Evolutionary conservation across 1,140 invertebrate species (phyloP).

Genomic region (Halyomorpha halys): DNA sequence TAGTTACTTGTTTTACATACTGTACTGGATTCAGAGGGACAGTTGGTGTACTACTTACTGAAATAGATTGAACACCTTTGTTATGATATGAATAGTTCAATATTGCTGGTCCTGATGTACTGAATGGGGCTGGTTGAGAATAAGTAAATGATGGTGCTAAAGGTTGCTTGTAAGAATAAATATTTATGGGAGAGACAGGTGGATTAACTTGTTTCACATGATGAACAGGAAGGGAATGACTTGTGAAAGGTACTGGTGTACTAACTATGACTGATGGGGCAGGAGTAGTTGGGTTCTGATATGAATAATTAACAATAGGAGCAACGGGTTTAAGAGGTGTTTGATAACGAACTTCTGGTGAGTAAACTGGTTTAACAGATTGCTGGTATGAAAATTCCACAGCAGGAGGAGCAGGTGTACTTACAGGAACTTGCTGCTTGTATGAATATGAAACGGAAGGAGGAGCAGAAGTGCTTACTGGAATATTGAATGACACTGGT

Average conservation of each 20-base stretch:
- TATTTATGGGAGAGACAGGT: too few relatives aligned
- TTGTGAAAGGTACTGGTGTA: too few relatives aligned
- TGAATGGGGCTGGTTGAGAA: background rate
- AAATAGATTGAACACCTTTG: slow-evolving; percentile 10
- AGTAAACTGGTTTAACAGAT: background rate
- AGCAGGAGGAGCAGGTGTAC: background rate
- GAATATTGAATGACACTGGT: background rate
- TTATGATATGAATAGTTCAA: background rate
- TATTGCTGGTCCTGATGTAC: background rate
- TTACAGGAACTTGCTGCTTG: slow-evolving; percentile 9
- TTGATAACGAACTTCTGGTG: background rate
- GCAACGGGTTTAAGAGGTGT: too few relatives aligned
- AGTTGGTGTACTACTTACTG: slow-evolving; percentile 26
- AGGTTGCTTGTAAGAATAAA: too few relatives aligned
- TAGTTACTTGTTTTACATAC: slow-evolving; percentile 18
- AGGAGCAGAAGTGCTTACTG: slow-evolving; percentile 18
- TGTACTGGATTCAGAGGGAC: slow-evolving; percentile 28
- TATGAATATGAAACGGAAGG: slow-evolving; percentile 23
- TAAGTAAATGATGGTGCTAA: too few relatives aligned
- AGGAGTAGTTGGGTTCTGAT: slow-evolving; percentile 5
- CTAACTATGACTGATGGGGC: too few relatives aligned
- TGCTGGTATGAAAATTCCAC: background rate
- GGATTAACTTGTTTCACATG: too few relatives aligned
- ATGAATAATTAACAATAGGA: slow-evolving; percentile 23
- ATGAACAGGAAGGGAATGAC: too few relatives aligned